These are phyloP conservation scores for Nomia melanderi DNA, from an alignment of 1,140 invertebrate species.

Conservation along the genomic window DNA sequence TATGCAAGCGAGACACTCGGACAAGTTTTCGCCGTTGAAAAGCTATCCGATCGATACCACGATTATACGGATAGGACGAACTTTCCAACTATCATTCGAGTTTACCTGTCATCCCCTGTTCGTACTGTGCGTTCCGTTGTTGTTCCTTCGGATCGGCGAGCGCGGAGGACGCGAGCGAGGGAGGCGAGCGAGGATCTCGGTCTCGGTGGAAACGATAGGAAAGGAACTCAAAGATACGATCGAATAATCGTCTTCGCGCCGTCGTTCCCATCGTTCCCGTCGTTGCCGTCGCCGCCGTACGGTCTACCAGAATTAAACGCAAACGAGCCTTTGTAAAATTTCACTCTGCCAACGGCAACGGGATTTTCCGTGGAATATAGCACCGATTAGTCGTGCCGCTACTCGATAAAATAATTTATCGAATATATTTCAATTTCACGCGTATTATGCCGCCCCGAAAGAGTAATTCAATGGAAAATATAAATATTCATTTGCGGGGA, in stretches of 20 bases:
- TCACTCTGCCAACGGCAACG: constrained; percentile 40
- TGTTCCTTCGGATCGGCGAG: too few relatives aligned
- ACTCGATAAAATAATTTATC: constrained; percentile 80
- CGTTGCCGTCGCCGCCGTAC: not conserved
- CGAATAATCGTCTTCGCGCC: too few relatives aligned
- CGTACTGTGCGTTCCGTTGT: not conserved
- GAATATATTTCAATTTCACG: constrained; percentile 80
- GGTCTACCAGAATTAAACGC: constrained; percentile 26
- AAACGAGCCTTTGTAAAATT: constrained; percentile 46
- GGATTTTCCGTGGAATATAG: constrained; percentile 66
- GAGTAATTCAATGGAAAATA: constrained; percentile 82
- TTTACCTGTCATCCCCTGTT: not conserved
- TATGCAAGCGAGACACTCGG: constrained; percentile 10
- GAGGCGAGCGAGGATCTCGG: too few relatives aligned
- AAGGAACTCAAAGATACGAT: too few relatives aligned
- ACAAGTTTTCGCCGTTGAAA: not conserved
- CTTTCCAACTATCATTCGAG: not conserved
- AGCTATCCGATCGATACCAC: not conserved
- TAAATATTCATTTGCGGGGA: constrained; percentile 81
- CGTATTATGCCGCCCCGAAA: constrained; percentile 79
- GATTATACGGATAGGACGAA: not conserved
- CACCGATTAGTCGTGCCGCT: constrained; percentile 76
- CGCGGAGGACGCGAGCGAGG: too few relatives aligned
- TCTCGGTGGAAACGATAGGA: too few relatives aligned
- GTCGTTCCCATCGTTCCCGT: too few relatives aligned